phyloP scores from a whole-genome alignment of 1,140 invertebrate species.

The Drosophila aff. region DNA sequence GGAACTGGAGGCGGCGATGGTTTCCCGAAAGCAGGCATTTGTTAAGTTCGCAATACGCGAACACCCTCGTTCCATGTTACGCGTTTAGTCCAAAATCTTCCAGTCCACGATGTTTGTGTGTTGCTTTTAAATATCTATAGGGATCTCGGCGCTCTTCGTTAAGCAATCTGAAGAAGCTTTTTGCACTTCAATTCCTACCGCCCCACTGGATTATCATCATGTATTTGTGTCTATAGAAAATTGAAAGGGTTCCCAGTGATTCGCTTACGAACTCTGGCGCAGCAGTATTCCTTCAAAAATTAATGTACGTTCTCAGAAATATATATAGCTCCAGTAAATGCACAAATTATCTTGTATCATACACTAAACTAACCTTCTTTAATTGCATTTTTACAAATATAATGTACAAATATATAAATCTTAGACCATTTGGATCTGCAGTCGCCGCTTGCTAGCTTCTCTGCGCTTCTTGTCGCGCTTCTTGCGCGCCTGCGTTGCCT shows the following conservation, averaged over 20 bases:
- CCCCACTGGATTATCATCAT: background rate
- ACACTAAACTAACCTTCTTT: constrained; percentile 24
- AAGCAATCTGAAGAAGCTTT: background rate
- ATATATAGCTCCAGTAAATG: constrained; percentile 14
- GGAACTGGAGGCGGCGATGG: constrained; percentile 39
- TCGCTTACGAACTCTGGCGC: background rate
- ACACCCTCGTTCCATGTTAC: constrained; percentile 24
- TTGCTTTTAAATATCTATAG: background rate
- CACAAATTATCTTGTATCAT: constrained; percentile 8
- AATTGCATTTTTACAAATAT: constrained; percentile 26
- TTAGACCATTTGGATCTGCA: constrained; percentile 69
- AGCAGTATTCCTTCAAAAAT: constrained; percentile 19
- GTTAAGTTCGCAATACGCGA: constrained; percentile 53
- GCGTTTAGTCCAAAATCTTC: constrained; percentile 57
- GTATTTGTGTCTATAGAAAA: constrained; percentile 10
- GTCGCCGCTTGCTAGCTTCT: constrained; percentile 88
- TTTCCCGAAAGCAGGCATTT: constrained; percentile 77
- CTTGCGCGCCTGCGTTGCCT: constrained; percentile 89
- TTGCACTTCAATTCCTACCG: constrained; percentile 2
- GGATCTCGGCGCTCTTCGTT: background rate
- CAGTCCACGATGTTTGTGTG: constrained; percentile 34
- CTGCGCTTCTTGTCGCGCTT: constrained; percentile 90
- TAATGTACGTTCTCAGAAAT: constrained; percentile 35
- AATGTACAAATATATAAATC: background rate
- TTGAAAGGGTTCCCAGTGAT: constrained; percentile 4